These are phyloP conservation scores for Meles meles DNA, from an alignment of 2,113 vertebrate species.

Conservation along the genomic window DNA sequence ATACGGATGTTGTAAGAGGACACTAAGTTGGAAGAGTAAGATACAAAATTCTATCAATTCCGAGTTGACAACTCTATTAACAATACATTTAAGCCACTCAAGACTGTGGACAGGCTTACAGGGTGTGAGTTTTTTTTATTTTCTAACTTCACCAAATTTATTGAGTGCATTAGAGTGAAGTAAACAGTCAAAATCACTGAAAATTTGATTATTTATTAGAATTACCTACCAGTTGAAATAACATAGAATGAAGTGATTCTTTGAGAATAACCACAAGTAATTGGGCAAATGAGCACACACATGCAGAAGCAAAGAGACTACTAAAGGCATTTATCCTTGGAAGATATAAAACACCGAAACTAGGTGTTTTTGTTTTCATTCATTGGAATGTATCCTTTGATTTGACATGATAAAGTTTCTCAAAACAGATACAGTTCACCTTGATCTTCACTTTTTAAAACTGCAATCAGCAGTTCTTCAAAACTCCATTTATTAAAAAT, in stretches of 20 bases:
- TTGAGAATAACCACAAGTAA: conserved; percentile 15
- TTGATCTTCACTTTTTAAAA: conserved; percentile 8
- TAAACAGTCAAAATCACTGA: neutral
- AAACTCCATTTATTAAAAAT: neutral
- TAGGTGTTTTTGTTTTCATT: neutral
- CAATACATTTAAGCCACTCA: neutral
- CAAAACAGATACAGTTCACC: neutral
- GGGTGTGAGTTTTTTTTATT: neutral
- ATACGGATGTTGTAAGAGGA: neutral
- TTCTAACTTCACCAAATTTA: neutral
- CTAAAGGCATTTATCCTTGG: neutral
- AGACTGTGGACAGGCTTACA: neutral
- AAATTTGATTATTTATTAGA: neutral
- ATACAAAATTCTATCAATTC: neutral
- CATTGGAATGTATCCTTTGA: neutral
- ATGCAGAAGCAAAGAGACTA: neutral
- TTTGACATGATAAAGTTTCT: neutral
- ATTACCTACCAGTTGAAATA: neutral
- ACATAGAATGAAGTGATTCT: neutral
- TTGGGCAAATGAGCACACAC: neutral
- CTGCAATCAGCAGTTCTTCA: neutral
- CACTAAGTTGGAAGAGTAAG: neutral
- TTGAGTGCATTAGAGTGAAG: neutral
- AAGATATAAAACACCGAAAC: neutral
- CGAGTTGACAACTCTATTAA: neutral